Percentiles rank a stretch among this genome's conserved stretches.
Evolutionary conservation across 2,113 vertebrate species (phyloP).

Genomic region (Dipodomys ordii): DNA sequence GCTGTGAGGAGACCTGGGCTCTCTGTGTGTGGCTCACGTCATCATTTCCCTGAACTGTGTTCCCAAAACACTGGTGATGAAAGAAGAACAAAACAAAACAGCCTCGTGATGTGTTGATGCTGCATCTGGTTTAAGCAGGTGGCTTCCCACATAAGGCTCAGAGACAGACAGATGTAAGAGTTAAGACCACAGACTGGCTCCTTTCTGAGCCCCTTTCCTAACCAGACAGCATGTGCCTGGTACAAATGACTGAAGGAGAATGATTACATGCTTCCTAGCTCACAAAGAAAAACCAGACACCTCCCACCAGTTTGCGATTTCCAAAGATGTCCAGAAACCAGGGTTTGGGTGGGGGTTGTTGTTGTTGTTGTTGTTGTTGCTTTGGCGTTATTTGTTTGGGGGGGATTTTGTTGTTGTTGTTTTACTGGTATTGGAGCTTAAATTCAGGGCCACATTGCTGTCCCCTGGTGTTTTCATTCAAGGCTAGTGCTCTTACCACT

Average conservation of each 20-base stretch:
- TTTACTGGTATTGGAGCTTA: too few relatives aligned
- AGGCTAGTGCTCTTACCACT: too few relatives aligned
- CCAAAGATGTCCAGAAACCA: background rate
- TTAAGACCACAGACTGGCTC: background rate
- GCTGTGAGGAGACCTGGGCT: background rate
- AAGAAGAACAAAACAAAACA: background rate
- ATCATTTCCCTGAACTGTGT: slow-evolving; percentile 22
- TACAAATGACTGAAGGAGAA: background rate
- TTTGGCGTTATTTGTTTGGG: too few relatives aligned
- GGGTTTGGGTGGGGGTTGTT: background rate
- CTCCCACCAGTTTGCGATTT: background rate
- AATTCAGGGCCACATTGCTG: too few relatives aligned
- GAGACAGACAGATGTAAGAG: background rate
- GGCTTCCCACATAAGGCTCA: background rate
- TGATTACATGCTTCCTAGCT: background rate
- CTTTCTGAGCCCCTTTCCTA: slow-evolving; percentile 14
- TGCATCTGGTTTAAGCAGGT: background rate
- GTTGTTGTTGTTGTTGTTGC: too few relatives aligned
- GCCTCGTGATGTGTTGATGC: background rate
- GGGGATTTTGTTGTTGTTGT: too few relatives aligned
- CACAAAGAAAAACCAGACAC: background rate
- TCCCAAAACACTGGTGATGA: slow-evolving; percentile 5
- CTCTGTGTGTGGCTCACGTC: background rate
- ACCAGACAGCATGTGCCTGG: background rate
- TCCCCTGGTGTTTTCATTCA: too few relatives aligned